Base-by-base conservation (phyloP, 2,888 invertebrate genomes). In the Tetheella fluctuosa region DNA sequence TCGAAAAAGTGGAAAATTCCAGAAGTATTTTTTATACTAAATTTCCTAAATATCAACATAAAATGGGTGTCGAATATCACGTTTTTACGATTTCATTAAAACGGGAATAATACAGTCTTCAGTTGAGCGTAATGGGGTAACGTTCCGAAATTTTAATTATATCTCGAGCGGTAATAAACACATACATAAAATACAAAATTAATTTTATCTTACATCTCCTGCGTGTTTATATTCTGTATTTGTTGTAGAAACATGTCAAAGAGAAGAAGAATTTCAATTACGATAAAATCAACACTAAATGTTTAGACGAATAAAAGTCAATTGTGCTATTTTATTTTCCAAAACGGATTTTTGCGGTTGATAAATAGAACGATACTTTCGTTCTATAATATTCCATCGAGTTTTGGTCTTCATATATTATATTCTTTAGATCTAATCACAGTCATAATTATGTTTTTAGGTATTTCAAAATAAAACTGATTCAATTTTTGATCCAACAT, bases 81-180 rank as follows among this genome's bases (percentile, higher is more conserved):
- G n/a, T 23, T 55, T 55, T 55, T 55, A 55, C 55, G 17, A 37
- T 55, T 37, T 34, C 34, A 55, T 55, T 55, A 55, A 55, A 55
- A 23, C 25, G 10, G 34, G 23, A 55, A 55, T 37, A 55, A 34
- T 34, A 34, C 34, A 34, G 34, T 55, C 23, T 55, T 55, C 34
- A 37, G 55, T 34, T 55, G 55, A 34, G 23, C 37, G 55, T 34
- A 55, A 34, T 55, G 55, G 34, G 13, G 55, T 55, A 55, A 55
- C 23, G 55, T 23, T 34, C 55, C 34, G 55, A 55, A 37, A 34
- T 55, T 54, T 55, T 55, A 55, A 55, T 55, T 55, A 55, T 37
- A 55, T 34, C 55, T 37, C 37, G 55, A 34, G 54, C 54, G 25
- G 23, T 13, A 34, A 55, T 55, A 55, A 55, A 55, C 55, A 55